phyloP scores from a whole-genome alignment of 1,140 invertebrate genomes.

The Liolophura sinensis region DNA sequence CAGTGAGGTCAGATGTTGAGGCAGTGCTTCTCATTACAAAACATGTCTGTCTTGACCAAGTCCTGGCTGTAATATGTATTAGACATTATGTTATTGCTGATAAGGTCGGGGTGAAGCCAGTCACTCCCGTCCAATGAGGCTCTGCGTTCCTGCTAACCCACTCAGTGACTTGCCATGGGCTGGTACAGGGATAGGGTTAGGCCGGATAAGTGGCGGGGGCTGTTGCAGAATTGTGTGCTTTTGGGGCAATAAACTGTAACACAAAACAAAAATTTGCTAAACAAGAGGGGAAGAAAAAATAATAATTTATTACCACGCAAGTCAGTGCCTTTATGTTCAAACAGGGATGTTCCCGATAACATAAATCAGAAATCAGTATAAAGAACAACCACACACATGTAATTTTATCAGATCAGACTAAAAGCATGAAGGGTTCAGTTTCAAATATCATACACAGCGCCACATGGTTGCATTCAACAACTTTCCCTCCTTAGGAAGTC shows the following conservation, averaged over 20 bases:
- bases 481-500: no score
- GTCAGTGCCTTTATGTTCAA: no score
- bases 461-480: no score
- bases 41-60: background rate
- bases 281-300: no score
- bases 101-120: background rate
- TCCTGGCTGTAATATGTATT: background rate
- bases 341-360: no score
- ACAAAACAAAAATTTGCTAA: conserved; percentile 3
- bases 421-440: no score
- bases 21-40: background rate
- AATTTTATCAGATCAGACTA: no score
- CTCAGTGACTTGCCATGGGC: no score
- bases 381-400: no score
- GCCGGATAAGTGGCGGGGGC: conserved; percentile 42
- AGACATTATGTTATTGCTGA: background rate
- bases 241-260: conserved; percentile 24
- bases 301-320: no score
- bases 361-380: no score
- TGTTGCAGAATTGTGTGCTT: conserved; percentile 46
- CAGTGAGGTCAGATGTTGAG: background rate
- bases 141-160: background rate
- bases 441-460: no score
- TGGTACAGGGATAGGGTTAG: conserved; percentile 8
- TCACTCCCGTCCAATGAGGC: background rate